Conservation (phyloP, 2,113 vertebrate genomes). For the Rhinopomastus cyanomelas region DNA sequence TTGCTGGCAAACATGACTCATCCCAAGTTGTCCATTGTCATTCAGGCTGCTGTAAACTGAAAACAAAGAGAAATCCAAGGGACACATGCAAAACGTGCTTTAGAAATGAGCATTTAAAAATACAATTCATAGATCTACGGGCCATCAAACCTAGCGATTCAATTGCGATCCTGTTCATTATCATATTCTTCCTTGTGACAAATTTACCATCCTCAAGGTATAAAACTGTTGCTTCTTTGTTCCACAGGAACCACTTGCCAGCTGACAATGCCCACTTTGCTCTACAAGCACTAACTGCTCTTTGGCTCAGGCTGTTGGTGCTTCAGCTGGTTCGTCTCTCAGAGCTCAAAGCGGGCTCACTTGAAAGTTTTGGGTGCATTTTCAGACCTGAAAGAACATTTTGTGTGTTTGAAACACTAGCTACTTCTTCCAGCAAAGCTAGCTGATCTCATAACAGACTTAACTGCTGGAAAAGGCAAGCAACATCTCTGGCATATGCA, state of each 20-base stretch:
- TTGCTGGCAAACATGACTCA: neutral
- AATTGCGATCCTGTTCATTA: neutral
- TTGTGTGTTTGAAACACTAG: neutral
- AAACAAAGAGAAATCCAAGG: neutral
- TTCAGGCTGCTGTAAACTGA: neutral
- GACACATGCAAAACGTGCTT: neutral
- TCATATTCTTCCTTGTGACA: neutral
- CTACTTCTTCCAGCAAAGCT: neutral
- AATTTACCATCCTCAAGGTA: neutral
- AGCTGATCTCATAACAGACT: neutral
- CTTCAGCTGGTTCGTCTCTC: neutral
- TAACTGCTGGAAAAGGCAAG: neutral
- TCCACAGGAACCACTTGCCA: neutral
- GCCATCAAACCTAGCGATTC: neutral
- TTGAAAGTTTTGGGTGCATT: neutral
- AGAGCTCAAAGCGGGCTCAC: neutral
- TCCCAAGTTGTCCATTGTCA: neutral
- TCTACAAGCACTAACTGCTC: neutral
- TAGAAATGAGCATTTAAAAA: neutral
- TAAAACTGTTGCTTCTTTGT: neutral
- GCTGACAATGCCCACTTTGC: neutral
- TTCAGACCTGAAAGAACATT: neutral
- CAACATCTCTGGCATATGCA: rapidly evolving
- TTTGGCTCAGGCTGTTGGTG: neutral
- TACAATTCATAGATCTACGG: neutral